Percentiles rank a stretch among this genome's conserved stretches.
phyloP scores from a whole-genome alignment of 2,888 invertebrate species.

The Rapana venosa region DNA sequence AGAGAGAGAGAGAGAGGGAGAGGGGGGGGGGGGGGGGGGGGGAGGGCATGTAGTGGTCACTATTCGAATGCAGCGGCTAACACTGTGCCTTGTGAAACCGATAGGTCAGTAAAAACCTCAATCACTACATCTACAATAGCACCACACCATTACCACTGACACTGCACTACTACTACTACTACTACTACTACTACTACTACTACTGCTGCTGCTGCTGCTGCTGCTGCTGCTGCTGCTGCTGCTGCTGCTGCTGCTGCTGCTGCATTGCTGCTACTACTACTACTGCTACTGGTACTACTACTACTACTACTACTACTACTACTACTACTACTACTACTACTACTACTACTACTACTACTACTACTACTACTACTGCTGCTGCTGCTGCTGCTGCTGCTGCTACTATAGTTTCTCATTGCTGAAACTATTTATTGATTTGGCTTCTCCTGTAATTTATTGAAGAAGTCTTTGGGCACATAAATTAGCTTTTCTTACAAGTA shows the following conservation, averaged over 20 bases:
- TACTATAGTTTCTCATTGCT: background rate
- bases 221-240: background rate
- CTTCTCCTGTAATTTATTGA: too few relatives aligned
- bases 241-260: background rate
- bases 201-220: background rate
- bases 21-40: too few relatives aligned
- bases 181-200: background rate
- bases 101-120: too few relatives aligned
- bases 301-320: background rate
- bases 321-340: background rate
- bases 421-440: background rate
- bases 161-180: background rate
- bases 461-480: too few relatives aligned
- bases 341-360: slow-evolving; percentile 1
- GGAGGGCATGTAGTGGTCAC: too few relatives aligned
- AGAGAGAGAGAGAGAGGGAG: too few relatives aligned
- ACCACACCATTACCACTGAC: too few relatives aligned
- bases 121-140: too few relatives aligned
- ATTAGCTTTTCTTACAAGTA: too few relatives aligned
- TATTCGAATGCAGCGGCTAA: too few relatives aligned
- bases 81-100: too few relatives aligned
- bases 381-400: background rate
- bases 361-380: background rate
- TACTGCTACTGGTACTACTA: background rate
- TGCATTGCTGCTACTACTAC: background rate